These are phyloP conservation scores for Bufotes viridis DNA, from an alignment of 2,797 vertebrate species.

Conservation along the genomic window DNA sequence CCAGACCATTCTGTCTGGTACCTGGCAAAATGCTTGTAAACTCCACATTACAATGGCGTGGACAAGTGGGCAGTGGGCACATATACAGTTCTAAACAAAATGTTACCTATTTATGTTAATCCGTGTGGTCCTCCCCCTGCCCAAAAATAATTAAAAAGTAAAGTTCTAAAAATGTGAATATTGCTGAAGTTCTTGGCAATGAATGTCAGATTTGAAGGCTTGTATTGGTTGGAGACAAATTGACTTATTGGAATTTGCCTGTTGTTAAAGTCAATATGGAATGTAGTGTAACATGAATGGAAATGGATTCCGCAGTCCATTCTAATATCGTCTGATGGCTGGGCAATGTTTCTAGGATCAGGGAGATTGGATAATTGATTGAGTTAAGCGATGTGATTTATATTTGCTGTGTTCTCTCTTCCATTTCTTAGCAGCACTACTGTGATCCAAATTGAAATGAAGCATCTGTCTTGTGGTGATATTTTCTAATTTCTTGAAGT, in stretches of 20 bases:
- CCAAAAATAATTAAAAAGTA: neutral
- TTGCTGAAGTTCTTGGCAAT: neutral
- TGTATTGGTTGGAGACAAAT: neutral
- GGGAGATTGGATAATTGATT: conserved; percentile 40
- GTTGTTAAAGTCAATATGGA: conserved; percentile 11
- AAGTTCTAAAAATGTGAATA: neutral
- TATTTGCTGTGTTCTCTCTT: conserved; percentile 43
- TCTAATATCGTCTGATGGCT: conserved; percentile 35
- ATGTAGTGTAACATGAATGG: conserved; percentile 19
- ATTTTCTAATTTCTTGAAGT: conserved; percentile 43
- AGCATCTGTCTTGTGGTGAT: conserved; percentile 32
- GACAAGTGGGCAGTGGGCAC: too few relatives aligned
- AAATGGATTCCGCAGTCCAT: conserved; percentile 24
- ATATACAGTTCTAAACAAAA: too few relatives aligned
- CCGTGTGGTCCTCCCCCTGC: too few relatives aligned
- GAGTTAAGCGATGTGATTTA: conserved; percentile 49
- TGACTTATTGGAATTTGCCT: conserved; percentile 16
- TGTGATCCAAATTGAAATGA: conserved; percentile 49
- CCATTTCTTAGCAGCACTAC: conserved; percentile 16
- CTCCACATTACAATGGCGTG: neutral
- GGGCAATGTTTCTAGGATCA: conserved; percentile 12
- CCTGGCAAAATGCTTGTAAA: neutral
- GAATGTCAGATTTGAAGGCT: neutral
- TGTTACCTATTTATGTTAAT: neutral
- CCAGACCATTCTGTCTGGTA: neutral